Evolutionary conservation across 64 coral and sea anemone species (phyloP), one percentile per base, ranked within the genome.

Genomic region (Montipora efflorescens): DNA sequence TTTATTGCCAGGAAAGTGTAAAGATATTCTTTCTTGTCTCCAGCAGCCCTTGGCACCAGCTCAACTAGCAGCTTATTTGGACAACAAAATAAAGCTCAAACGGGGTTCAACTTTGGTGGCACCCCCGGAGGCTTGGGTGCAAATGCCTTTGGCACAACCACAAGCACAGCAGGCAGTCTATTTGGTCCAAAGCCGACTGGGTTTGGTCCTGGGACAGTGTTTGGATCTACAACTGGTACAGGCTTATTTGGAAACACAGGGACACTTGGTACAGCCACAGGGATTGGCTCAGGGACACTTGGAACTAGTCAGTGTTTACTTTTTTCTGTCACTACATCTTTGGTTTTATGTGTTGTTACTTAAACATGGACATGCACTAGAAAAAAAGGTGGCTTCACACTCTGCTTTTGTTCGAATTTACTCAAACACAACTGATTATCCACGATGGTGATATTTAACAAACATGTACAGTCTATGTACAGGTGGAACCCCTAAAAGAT

Each of bases 21-120:
- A 36, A 5, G 11, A 4, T 11, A 7, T 59, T 16, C 8, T 18
- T 20, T 14, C 68, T 72, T 78, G 12, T 18, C 59, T 95, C 79
- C 25, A 20, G 53, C 87, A 19, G 48, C 81, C 15, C 71, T 96
- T 67, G 97, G 91, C 4, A 85, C 88, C 47, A 66, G 69, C 3
- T 67, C 75, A 25, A 77, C 88, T 21, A 84, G 91, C 28, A 46
- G 91, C 14, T 48, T 98, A 19, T 96, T 98, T 94, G 97, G 97
- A 61, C 16, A 72, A 92, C 76, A 51, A 73, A 95, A 91, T 57
- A 88, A 90, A 74, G 7, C 89, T 14, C 46, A 86, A 67, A 89
- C 91, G 78, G 94, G 91, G 48, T 98, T 98, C 75, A 93, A 90
- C 80, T 92, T 92, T 90, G 91, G 91, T 8, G 70, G 9, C 14